Conservation (phyloP, 2,113 vertebrate genomes). For the Mus spicilegus region DNA sequence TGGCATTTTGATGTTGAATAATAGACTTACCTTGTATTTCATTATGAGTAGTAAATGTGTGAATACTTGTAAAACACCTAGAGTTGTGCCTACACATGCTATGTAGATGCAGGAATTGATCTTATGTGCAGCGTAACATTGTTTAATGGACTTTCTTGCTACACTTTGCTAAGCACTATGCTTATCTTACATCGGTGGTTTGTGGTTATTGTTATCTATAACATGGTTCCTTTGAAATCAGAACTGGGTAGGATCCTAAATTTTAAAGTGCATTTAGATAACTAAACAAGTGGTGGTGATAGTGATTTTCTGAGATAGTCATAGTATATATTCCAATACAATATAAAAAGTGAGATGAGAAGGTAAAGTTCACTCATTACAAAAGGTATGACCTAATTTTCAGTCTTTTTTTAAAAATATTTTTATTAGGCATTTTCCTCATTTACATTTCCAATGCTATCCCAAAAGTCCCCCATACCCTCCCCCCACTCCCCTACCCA, state of each 20-base stretch:
- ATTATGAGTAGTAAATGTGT: neutral
- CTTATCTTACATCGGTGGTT: neutral
- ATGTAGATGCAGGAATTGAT: neutral
- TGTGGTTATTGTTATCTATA: slow-evolving; percentile 5
- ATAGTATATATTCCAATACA: neutral
- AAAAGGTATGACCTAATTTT: neutral
- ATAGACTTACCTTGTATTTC: neutral
- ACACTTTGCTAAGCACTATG: neutral
- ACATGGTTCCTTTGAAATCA: slow-evolving; percentile 17
- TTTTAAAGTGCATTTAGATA: neutral
- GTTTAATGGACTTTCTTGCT: neutral
- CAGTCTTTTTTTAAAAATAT: neutral
- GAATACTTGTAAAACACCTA: neutral
- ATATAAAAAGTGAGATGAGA: neutral
- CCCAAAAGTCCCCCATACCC: too few relatives aligned
- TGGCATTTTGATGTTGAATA: neutral
- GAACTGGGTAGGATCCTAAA: neutral
- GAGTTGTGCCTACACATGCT: neutral
- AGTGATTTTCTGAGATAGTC: neutral
- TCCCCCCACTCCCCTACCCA: too few relatives aligned
- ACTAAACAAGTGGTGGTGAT: neutral
- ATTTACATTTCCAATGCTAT: too few relatives aligned
- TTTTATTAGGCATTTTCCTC: too few relatives aligned
- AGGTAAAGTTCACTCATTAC: neutral
- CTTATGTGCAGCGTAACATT: neutral